phyloP scores from a whole-genome alignment of 2,888 invertebrate species.

The Drosophila parthenogenetica region DNA sequence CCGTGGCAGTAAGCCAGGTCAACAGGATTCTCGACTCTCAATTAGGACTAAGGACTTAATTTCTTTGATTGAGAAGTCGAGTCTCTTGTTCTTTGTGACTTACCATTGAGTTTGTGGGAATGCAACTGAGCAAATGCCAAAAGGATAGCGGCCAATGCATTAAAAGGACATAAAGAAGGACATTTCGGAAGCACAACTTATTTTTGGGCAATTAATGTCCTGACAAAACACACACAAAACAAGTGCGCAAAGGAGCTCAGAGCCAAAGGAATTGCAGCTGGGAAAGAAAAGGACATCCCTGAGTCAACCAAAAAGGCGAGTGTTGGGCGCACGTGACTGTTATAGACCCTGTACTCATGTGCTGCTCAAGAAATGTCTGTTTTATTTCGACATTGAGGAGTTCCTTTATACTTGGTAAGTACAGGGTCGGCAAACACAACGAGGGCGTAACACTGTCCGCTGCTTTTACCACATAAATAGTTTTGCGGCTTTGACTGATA shows the following conservation, averaged over 20 bases:
- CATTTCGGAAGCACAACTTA: conserved; percentile 16
- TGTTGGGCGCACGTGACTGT: not conserved
- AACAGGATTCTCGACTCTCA: not conserved
- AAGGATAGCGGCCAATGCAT: conserved; percentile 55
- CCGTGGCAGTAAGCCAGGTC: no score
- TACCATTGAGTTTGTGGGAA: conserved; percentile 35
- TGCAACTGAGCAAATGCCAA: conserved; percentile 48
- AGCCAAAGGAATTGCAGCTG: conserved; percentile 29
- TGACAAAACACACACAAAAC: conserved; percentile 37
- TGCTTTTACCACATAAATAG: conserved; percentile 66
- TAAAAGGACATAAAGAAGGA: conserved; percentile 52
- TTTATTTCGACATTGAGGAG: no score
- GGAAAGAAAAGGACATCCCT: conserved; percentile 31
- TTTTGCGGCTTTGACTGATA: conserved; percentile 83
- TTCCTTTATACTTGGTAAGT: not conserved
- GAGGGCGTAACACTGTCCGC: conserved; percentile 16
- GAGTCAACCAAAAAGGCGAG: not conserved
- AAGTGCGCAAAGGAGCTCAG: conserved; percentile 24
- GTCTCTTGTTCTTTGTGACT: conserved; percentile 24
- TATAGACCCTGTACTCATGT: not conserved
- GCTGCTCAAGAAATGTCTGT: no score
- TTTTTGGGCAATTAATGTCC: conserved; percentile 68
- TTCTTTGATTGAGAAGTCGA: conserved; percentile 5
- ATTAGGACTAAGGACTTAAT: conserved; percentile 11
- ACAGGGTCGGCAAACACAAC: not conserved